Percentiles rank a stretch among this genome's conserved stretches.
These are phyloP conservation scores for Zalophus californianus DNA, from an alignment of 2,797 vertebrate genomes.

Conservation along the genomic window DNA sequence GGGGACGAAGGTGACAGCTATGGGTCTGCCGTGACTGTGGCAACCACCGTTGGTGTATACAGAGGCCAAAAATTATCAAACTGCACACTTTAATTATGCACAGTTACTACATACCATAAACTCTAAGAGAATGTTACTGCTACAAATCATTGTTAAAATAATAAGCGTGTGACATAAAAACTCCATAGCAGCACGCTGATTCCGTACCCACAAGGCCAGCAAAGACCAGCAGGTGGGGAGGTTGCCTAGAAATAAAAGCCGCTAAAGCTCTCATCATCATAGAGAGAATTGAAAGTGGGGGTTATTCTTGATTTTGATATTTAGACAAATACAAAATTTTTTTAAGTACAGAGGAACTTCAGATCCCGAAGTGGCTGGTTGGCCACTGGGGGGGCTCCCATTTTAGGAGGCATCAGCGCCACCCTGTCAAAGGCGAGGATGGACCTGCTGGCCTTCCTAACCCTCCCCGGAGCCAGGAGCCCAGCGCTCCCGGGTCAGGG, in stretches of 20 bases:
- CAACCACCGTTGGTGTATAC: not conserved
- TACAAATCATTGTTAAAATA: not conserved
- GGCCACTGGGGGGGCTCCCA: not conserved
- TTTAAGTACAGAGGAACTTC: not conserved
- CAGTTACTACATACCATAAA: not conserved
- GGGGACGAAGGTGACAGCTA: not conserved
- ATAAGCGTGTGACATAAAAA: not conserved
- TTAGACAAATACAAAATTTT: not conserved
- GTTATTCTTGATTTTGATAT: not conserved
- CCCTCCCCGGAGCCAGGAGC: not conserved
- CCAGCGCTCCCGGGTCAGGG: accelerated
- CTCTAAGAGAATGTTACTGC: not conserved
- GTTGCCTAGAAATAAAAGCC: not conserved
- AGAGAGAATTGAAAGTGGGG: not conserved
- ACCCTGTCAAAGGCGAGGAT: not conserved
- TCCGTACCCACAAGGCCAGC: not conserved
- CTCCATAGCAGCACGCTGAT: not conserved
- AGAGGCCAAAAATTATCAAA: not conserved
- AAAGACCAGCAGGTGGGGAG: not conserved
- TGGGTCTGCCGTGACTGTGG: too few species aligned
- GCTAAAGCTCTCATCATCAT: not conserved
- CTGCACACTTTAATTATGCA: not conserved
- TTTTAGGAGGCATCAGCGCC: not conserved
- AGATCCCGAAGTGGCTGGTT: not conserved
- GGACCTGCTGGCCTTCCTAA: not conserved